These are phyloP conservation scores for Pemphredon lugubris DNA, from an alignment of 2,888 invertebrate genomes.

Conservation along the genomic window DNA sequence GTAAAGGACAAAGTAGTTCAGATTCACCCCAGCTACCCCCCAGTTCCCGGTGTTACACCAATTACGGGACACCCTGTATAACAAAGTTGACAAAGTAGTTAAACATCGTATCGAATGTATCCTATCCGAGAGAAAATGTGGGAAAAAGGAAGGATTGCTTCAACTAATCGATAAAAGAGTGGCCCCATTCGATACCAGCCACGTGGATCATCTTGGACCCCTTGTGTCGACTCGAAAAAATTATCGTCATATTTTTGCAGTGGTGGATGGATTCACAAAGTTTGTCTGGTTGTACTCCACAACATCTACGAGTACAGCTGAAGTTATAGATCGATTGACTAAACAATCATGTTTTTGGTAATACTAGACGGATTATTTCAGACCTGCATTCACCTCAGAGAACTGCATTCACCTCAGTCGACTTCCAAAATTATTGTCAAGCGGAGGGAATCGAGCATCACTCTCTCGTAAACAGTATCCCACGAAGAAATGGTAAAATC, in stretches of 20 bases:
- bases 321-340: not conserved
- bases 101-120: not conserved
- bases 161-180: not conserved
- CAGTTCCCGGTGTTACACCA: too few relatives aligned
- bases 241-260: not conserved
- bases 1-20: too few relatives aligned
- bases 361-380: not conserved
- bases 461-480: not conserved
- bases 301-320: not conserved
- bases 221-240: too few relatives aligned
- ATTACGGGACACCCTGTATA: too few relatives aligned
- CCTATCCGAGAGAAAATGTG: not conserved
- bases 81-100: not conserved
- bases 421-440: not conserved
- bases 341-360: not conserved
- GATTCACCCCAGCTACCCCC: too few relatives aligned
- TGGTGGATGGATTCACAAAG: slow-evolving; percentile 14
- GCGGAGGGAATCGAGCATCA: not conserved
- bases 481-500: not conserved
- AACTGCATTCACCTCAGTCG: too few relatives aligned
- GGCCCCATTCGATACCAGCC: not conserved
- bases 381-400: slow-evolving; percentile 11
- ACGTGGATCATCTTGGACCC: not conserved
- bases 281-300: not conserved
- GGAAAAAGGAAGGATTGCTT: not conserved